Conservation (phyloP, 2,888 invertebrate species). For the Epinotia bilunana region DNA sequence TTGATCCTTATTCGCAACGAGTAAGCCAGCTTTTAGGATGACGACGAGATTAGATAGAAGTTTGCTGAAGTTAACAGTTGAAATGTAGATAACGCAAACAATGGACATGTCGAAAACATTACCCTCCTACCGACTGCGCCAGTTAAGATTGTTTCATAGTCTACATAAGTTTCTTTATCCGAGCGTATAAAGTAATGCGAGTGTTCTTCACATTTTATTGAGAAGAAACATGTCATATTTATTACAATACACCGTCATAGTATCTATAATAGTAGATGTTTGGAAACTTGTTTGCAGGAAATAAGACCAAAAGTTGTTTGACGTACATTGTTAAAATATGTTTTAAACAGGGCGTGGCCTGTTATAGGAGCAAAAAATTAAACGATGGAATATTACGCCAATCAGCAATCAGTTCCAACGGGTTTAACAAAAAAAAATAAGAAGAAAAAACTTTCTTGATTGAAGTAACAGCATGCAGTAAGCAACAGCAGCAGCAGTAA, state of each 20-base stretch:
- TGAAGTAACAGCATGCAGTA: too few species aligned
- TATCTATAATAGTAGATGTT: too few species aligned
- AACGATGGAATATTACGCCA: too few species aligned
- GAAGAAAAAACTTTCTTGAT: too few species aligned
- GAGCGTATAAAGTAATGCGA: not conserved
- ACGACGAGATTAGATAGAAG: not conserved
- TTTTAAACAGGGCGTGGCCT: too few species aligned
- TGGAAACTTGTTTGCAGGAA: too few species aligned
- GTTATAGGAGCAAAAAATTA: too few species aligned
- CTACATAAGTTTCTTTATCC: conserved; percentile 26
- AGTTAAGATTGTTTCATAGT: conserved; percentile 29
- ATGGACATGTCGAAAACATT: conserved; percentile 39
- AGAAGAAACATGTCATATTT: not conserved
- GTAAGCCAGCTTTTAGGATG: not conserved
- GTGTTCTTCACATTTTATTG: conserved; percentile 10
- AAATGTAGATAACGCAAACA: conserved; percentile 28
- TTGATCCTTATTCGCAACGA: not conserved
- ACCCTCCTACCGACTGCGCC: conserved; percentile 21
- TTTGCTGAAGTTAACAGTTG: not conserved
- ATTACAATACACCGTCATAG: not conserved
- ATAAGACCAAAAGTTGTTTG: too few species aligned
- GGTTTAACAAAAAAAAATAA: too few species aligned
- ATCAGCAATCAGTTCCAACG: too few species aligned
- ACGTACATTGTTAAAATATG: too few species aligned
- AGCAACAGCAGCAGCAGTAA: too few species aligned